phyloP scores from a whole-genome alignment of 2,113 vertebrate genomes.

The Gobio gobio region DNA sequence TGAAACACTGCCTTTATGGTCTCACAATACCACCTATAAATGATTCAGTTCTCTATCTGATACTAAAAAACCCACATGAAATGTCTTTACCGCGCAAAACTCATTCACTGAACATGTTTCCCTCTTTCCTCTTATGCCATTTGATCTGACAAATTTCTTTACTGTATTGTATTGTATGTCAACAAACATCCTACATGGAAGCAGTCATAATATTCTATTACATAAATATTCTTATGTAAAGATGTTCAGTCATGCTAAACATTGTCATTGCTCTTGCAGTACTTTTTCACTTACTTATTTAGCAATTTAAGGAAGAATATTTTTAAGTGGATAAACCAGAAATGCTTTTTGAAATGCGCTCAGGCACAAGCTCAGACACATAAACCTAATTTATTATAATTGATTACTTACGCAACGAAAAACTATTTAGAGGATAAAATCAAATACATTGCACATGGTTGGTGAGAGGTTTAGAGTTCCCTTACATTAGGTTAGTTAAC shows the following conservation, averaged over 20 bases:
- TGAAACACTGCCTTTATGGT: conserved; percentile 54
- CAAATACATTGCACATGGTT: neutral
- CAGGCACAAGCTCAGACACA: neutral
- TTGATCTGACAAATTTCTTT: neutral
- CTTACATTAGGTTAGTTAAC: neutral
- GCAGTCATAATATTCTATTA: neutral
- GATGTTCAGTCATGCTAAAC: neutral
- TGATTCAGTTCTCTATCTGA: conserved; percentile 35
- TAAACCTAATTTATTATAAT: neutral
- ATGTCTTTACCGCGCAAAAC: neutral
- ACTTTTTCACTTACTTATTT: neutral
- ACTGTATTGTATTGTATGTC: neutral
- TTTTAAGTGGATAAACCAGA: neutral
- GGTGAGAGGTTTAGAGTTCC: neutral
- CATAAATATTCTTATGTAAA: neutral
- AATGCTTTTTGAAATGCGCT: neutral
- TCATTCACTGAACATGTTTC: neutral
- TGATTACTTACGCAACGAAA: neutral
- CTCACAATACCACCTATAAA: conserved; percentile 38
- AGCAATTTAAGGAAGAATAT: neutral
- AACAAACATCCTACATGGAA: neutral
- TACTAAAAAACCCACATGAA: conserved; percentile 20
- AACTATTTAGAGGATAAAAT: neutral
- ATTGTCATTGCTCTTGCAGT: neutral
- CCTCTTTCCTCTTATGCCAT: no score